phyloP scores from a whole-genome alignment of 2,888 invertebrate species.

The Gortyna flavago region DNA sequence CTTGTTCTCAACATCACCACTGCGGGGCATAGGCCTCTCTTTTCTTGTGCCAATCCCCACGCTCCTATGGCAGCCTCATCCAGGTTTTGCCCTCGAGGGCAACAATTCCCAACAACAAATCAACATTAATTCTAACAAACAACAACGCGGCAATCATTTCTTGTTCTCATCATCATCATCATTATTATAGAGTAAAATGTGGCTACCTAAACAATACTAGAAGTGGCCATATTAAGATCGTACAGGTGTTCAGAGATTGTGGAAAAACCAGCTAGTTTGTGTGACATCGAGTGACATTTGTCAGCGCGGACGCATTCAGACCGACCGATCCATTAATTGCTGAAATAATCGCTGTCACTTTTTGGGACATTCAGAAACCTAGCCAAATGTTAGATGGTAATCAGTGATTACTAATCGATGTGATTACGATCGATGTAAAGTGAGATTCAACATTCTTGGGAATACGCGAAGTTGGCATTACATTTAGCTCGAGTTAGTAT shows the following conservation, averaged over 20 bases:
- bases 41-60: background rate
- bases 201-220: background rate
- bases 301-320: background rate
- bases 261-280: background rate
- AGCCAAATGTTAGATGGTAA: background rate
- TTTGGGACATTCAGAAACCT: background rate
- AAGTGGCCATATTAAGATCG: background rate
- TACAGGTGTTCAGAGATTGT: background rate
- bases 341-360: background rate
- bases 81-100: too few species aligned
- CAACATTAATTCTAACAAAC: too few species aligned
- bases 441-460: background rate
- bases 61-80: background rate
- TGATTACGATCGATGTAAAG: too few species aligned
- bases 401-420: background rate
- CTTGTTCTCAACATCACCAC: background rate
- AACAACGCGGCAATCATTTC: too few species aligned
- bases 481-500: background rate
- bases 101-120: too few species aligned
- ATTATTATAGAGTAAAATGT: background rate
- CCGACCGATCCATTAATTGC: background rate
- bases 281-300: background rate
- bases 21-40: background rate
- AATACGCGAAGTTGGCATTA: background rate
- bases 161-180: too few species aligned